Conservation (phyloP, 1,140 invertebrate genomes). For the Prorops nasuta region DNA sequence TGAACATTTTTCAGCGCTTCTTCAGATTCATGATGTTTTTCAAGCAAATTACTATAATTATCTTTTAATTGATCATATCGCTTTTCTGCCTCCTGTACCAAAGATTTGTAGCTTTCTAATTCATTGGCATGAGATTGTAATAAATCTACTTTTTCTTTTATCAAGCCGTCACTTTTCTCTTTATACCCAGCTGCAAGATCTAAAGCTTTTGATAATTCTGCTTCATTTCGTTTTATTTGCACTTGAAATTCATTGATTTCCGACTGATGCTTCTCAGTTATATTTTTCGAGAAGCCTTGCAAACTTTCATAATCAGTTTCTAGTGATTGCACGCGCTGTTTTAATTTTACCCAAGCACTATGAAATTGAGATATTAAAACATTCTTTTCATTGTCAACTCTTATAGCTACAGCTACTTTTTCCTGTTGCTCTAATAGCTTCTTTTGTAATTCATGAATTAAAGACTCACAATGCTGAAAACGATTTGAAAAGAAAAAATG, state of each 20-base stretch:
- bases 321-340: conserved; percentile 46
- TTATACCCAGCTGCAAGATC: conserved; percentile 67
- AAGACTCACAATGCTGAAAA: conserved; percentile 72
- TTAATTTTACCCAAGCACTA: conserved; percentile 58
- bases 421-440: conserved; percentile 74
- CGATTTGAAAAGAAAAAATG: conserved; percentile 10
- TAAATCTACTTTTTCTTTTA: conserved; percentile 56
- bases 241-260: conserved; percentile 37
- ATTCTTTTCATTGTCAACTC: conserved; percentile 74
- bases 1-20: conserved; percentile 37
- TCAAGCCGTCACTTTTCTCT: conserved; percentile 62
- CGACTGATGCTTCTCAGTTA: conserved; percentile 41
- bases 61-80: conserved; percentile 39
- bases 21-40: conserved; percentile 39
- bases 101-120: conserved; percentile 46
- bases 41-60: conserved; percentile 43
- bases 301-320: conserved; percentile 49
- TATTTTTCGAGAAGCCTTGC: conserved; percentile 39
- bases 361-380: conserved; percentile 64
- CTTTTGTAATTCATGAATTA: conserved; percentile 72
- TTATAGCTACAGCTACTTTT: conserved; percentile 72
- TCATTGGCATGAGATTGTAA: conserved; percentile 45
- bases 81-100: conserved; percentile 43
- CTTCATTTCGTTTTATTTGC: conserved; percentile 65
- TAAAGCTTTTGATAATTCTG: conserved; percentile 66